These are phyloP conservation scores for Caracal caracal DNA, from an alignment of 2,113 vertebrate genomes.

Conservation along the genomic window DNA sequence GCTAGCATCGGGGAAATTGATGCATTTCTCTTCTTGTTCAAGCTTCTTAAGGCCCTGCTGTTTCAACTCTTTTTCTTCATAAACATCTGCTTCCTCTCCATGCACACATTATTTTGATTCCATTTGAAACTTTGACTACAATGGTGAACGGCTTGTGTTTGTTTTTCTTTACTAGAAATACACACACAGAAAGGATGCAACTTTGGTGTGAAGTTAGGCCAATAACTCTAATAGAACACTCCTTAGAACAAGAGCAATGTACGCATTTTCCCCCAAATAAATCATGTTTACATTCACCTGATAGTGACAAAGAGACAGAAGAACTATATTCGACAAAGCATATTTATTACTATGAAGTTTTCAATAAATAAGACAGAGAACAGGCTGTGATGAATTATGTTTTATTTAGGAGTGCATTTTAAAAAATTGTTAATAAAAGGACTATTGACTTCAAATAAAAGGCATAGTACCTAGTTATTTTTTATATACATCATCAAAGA, in stretches of 20 bases:
- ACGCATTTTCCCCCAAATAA: neutral
- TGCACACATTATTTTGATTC: neutral
- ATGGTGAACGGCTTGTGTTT: neutral
- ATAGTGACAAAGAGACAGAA: neutral
- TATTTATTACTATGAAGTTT: neutral
- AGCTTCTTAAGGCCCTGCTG: neutral
- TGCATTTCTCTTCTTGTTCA: neutral
- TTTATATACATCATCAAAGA: neutral
- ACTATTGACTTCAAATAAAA: conserved; percentile 8
- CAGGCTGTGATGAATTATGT: neutral
- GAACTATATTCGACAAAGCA: neutral
- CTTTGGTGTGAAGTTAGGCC: neutral
- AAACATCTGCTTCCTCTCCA: neutral
- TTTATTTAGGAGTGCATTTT: neutral
- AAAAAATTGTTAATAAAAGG: neutral
- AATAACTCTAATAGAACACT: neutral
- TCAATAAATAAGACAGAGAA: neutral
- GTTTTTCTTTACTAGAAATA: neutral
- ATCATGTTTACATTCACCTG: neutral
- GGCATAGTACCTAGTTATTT: neutral
- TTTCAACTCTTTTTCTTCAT: neutral
- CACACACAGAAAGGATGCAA: neutral
- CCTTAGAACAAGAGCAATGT: neutral
- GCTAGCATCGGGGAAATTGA: neutral
- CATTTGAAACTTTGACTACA: neutral